Percentiles rank a stretch among this genome's conserved stretches.
Conservation (phyloP, 53 echinoderm and acorn worm species). For the Mesocentrotus franciscanus region DNA sequence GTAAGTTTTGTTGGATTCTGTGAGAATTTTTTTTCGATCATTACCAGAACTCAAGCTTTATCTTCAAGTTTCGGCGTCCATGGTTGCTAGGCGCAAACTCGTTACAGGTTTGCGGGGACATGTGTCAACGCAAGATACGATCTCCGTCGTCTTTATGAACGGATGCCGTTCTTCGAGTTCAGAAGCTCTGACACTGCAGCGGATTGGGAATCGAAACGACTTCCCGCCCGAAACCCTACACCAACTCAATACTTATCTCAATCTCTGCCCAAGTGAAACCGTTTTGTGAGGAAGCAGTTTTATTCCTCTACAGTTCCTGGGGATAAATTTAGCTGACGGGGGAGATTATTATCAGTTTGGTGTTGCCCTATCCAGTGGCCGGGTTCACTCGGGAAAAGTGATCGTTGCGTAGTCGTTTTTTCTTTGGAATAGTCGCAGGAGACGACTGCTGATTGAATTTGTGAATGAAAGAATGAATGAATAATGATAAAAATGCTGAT, state of each 20-base stretch:
- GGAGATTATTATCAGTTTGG: background rate
- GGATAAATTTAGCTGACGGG: background rate
- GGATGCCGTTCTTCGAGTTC: background rate
- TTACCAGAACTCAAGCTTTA: too few relatives aligned
- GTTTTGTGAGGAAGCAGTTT: background rate
- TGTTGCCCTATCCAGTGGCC: background rate
- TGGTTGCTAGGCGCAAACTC: background rate
- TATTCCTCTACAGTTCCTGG: background rate
- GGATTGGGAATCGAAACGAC: background rate
- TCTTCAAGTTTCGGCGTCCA: background rate
- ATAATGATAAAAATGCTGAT: too few relatives aligned
- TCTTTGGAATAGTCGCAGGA: background rate
- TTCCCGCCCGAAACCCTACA: background rate
- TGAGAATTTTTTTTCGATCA: too few relatives aligned
- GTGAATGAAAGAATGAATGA: too few relatives aligned
- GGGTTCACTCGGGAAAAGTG: background rate
- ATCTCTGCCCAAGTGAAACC: background rate
- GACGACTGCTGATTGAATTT: background rate
- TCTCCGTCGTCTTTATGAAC: background rate
- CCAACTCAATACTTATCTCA: background rate
- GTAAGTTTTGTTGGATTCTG: too few relatives aligned
- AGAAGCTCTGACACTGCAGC: background rate
- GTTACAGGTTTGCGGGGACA: background rate
- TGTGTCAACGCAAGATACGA: background rate
- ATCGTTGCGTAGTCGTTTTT: background rate